phyloP scores from a whole-genome alignment of 2,888 invertebrate genomes.

The Drosophila tripunctata region DNA sequence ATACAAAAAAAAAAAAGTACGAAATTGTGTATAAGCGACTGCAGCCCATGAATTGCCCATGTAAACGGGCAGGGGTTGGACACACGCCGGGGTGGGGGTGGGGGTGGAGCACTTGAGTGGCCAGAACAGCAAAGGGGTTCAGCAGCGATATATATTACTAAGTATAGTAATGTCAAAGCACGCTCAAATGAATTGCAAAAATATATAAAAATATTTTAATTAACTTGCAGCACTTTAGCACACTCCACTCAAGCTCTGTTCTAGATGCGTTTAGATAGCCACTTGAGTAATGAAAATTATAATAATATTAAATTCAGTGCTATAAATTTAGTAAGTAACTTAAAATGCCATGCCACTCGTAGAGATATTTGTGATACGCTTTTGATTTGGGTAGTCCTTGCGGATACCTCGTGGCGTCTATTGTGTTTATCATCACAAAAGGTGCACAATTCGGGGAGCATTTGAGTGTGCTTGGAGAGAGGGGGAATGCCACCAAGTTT shows the following conservation, averaged over 20 bases:
- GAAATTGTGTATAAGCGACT: slow-evolving; percentile 28
- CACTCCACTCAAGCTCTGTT: slow-evolving; percentile 16
- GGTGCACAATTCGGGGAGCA: slow-evolving; percentile 24
- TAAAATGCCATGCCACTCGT: no score
- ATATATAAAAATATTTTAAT: slow-evolving; percentile 26
- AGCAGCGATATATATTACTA: slow-evolving; percentile 30
- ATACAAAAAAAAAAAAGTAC: slow-evolving; percentile 34
- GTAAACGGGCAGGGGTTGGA: slow-evolving; percentile 1
- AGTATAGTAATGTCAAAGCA: no score
- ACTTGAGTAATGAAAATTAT: neutral
- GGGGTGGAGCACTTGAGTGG: slow-evolving; percentile 40
- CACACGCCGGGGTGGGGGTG: neutral
- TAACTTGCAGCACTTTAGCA: neutral
- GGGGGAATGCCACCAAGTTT: slow-evolving; percentile 45
- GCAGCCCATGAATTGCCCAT: slow-evolving; percentile 41
- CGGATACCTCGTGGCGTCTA: slow-evolving; percentile 8
- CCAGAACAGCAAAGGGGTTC: slow-evolving; percentile 21
- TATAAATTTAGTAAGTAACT: no score
- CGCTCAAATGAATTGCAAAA: slow-evolving; percentile 34
- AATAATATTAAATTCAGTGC: neutral
- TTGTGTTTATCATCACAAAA: slow-evolving; percentile 29
- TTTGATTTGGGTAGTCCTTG: slow-evolving; percentile 33
- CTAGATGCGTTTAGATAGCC: neutral
- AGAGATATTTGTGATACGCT: neutral
- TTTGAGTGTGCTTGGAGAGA: neutral